phyloP scores from a whole-genome alignment of 2,888 invertebrate species.

The Steinernema carpocapsae region DNA sequence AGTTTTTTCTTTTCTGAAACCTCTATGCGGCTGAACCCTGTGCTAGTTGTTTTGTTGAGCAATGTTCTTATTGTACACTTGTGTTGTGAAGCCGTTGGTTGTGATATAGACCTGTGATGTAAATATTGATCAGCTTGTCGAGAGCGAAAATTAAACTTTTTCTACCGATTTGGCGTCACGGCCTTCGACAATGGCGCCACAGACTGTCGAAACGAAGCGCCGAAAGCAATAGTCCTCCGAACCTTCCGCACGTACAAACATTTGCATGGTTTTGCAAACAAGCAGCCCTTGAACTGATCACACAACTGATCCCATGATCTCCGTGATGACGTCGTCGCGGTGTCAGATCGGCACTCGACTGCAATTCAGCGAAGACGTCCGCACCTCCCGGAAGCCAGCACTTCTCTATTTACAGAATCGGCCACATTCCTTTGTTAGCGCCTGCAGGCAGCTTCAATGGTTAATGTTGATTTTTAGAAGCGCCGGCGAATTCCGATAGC shows the following conservation, averaged over 20 bases:
- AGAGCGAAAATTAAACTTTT: not conserved
- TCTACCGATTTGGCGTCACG: not conserved
- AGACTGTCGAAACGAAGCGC: not conserved
- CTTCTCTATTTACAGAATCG: not conserved
- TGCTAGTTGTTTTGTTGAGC: not conserved
- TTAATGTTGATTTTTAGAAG: constrained; percentile 14
- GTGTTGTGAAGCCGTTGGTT: too few relatives aligned
- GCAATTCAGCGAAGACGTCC: not conserved
- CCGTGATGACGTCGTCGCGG: too few relatives aligned
- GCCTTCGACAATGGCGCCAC: constrained; percentile 2
- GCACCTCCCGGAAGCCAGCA: not conserved
- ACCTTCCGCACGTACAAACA: constrained; percentile 14
- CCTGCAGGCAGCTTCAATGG: not conserved
- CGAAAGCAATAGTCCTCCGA: not conserved
- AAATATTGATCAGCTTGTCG: too few relatives aligned
- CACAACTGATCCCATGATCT: too few relatives aligned
- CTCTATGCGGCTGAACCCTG: not conserved
- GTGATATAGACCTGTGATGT: too few relatives aligned
- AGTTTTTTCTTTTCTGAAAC: not conserved
- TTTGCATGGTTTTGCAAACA: constrained; percentile 25
- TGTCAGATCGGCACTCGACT: too few relatives aligned
- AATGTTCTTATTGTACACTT: too few relatives aligned
- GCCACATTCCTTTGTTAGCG: not conserved
- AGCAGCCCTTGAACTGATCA: not conserved
- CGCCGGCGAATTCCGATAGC: not conserved